Base-by-base conservation (phyloP, 2,888 invertebrate species). In the Callimorpha dominula region DNA sequence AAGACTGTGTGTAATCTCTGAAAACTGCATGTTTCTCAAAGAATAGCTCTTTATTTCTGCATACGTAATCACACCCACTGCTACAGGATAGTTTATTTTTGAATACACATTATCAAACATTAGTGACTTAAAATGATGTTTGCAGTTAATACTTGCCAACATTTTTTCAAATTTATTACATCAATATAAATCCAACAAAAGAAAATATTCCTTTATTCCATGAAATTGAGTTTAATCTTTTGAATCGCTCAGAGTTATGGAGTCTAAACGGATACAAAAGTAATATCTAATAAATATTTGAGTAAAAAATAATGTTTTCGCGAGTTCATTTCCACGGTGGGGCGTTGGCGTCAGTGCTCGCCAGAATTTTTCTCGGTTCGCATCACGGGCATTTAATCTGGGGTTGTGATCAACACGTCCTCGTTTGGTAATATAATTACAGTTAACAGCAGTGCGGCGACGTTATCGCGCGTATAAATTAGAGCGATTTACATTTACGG, bases 401-500 rank as follows among this genome's bases (percentile, higher is more conserved):
- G 87, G 91, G 90, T 95, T 94, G 93, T 93, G 94, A 95, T 95
- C 95, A 95, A 93, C 94, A 94, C 94, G 95, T 95, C 95, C 94
- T 94, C 94, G 92, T 93, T 90, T 89, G 91, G 94, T 93, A 94
- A 94, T 94, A 95, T 95, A 95, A 95, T 95, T 95, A 95, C 95
- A 94, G 94, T 93, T 94, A 95, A 95, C 95, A 95, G 95, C 95
- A 92, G 92, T 91, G 92, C 93, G 93, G 92, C 91, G 95, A 95
- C 95, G 95, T 95, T 95, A 95, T 95, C 95, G 93, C 91, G 90
- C 92, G 93, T 94, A 95, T 95, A 95, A 95, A 95, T 95, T 95
- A 95, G 94, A 92, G 88, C 93, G 94, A 95, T 95, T 95, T 95
- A 94, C 95, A 95, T 95, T 95, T 92, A 92, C 91, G 92, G 92